Conservation (phyloP, 1,140 invertebrate genomes). For the Caerostris darwini region DNA sequence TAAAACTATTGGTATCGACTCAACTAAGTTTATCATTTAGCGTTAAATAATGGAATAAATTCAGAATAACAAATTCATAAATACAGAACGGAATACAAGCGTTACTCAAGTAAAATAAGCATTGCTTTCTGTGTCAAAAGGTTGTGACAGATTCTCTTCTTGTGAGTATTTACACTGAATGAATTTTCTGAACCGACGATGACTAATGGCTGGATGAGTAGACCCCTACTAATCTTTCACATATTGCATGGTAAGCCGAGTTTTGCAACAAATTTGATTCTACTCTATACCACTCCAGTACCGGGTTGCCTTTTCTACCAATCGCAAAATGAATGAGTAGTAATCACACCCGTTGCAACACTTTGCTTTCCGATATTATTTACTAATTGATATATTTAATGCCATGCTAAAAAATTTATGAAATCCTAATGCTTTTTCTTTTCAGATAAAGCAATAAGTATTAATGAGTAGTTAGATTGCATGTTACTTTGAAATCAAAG, state of each 20-base stretch:
- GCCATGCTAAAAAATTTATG: conserved; percentile 30
- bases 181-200: not conserved
- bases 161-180: not conserved
- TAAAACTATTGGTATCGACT: too few relatives aligned
- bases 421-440: conserved; percentile 15
- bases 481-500: conserved; percentile 60
- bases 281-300: conserved; percentile 50
- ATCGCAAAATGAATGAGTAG: not conserved
- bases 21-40: too few relatives aligned
- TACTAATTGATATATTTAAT: conserved; percentile 7
- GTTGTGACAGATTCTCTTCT: conserved; percentile 1
- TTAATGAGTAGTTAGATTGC: conserved; percentile 56
- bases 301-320: conserved; percentile 42
- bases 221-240: conserved; percentile 11
- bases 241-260: conserved; percentile 29
- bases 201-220: conserved; percentile 27
- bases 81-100: too few relatives aligned
- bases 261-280: conserved; percentile 60
- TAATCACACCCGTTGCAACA: conserved; percentile 55
- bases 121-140: conserved; percentile 8
- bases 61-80: too few relatives aligned
- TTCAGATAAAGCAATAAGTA: conserved; percentile 61
- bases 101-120: too few relatives aligned
- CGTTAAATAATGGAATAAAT: too few relatives aligned
- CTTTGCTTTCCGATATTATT: conserved; percentile 45